Evolutionary conservation across 2,888 invertebrate genomes (phyloP).

Genomic region (Harpalus rufipes): DNA sequence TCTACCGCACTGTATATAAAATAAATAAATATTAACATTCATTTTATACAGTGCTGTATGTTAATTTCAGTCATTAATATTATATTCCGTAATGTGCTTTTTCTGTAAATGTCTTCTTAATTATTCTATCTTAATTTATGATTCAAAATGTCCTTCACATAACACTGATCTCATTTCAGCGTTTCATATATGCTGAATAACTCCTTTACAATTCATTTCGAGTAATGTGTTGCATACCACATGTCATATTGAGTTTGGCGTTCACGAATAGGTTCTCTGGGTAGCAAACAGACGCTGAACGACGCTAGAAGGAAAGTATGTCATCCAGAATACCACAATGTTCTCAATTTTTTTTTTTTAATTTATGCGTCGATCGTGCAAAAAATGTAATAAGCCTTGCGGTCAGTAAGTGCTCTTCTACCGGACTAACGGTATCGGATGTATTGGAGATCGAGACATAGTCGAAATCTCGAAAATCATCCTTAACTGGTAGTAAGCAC

Average conservation of each 20-base stretch:
- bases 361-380: no score
- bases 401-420: no score
- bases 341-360: no score
- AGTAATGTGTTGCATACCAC: not conserved
- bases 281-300: not conserved
- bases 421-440: no score
- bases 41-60: no score
- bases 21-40: no score
- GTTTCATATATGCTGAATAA: conserved; percentile 14
- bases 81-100: not conserved
- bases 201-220: conserved; percentile 5
- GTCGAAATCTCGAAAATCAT: no score
- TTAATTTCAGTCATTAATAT: not conserved
- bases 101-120: not conserved
- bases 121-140: not conserved
- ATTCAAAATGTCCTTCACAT: not conserved
- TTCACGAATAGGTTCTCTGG: not conserved
- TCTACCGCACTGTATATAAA: no score
- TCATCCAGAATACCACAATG: not conserved
- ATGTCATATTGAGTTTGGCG: conserved; percentile 16
- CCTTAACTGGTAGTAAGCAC: no score
- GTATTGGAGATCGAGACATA: no score
- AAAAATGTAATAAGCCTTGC: no score
- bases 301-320: conserved; percentile 24
- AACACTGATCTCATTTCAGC: not conserved